Evolutionary conservation across 2,888 invertebrate genomes (phyloP).

Genomic region (Sarcophaga variegata): DNA sequence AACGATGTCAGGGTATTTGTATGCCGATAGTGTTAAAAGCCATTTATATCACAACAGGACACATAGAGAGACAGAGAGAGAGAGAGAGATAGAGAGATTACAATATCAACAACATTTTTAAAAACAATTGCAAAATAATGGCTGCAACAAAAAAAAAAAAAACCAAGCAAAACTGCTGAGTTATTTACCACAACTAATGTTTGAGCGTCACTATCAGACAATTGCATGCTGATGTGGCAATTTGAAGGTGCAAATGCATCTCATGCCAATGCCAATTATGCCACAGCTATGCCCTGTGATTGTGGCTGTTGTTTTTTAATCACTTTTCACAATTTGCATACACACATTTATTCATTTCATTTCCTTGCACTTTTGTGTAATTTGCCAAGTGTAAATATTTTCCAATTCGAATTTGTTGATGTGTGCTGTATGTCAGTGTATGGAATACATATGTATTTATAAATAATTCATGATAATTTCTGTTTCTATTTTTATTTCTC

Average conservation of each 20-base stretch:
- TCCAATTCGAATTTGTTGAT: too few relatives aligned
- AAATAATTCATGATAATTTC: neutral
- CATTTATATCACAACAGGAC: constrained; percentile 29
- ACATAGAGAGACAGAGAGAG: constrained; percentile 24
- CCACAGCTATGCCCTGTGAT: neutral
- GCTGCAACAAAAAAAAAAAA: neutral
- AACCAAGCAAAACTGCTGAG: constrained; percentile 32
- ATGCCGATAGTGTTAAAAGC: constrained; percentile 11
- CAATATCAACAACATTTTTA: constrained; percentile 11
- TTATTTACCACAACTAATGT: constrained; percentile 51
- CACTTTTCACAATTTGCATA: too few relatives aligned
- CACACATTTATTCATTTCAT: too few relatives aligned
- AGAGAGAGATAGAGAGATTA: neutral
- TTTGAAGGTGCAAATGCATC: constrained; percentile 31
- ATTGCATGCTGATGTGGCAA: neutral
- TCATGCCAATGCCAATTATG: constrained; percentile 4
- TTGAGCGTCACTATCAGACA: constrained; percentile 55
- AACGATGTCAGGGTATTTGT: neutral
- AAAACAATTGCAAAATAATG: neutral
- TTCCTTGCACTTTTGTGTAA: too few relatives aligned
- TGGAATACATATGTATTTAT: neutral
- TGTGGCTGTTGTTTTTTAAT: too few relatives aligned
- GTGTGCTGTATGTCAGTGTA: too few relatives aligned
- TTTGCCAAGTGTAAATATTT: too few relatives aligned
- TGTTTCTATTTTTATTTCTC: too few relatives aligned